Evolutionary conservation across 2,797 vertebrate species (phyloP).

Genomic region (Prionace glauca): DNA sequence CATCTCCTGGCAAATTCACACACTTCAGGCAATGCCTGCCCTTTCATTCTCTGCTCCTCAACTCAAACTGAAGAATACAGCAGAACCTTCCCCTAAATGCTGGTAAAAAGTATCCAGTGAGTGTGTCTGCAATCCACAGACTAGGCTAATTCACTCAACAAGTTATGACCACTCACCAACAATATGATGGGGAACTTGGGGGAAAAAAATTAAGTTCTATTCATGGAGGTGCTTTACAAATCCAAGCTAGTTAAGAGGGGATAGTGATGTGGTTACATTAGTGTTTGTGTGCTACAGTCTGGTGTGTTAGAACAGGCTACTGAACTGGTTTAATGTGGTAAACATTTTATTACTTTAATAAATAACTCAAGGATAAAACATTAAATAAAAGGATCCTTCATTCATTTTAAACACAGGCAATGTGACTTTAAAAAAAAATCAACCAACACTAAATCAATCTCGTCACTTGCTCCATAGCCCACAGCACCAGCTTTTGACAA

Average conservation of each 20-base stretch:
- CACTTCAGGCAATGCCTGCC: not conserved
- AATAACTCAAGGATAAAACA: not conserved
- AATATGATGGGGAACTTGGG: not conserved
- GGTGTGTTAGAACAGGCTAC: not conserved
- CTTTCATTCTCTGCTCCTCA: not conserved
- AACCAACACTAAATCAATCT: not conserved
- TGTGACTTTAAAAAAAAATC: not conserved
- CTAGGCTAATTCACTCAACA: too few species aligned
- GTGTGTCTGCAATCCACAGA: too few species aligned
- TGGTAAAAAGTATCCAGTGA: not conserved
- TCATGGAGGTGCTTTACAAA: not conserved
- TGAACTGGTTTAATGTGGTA: not conserved
- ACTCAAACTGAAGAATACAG: not conserved
- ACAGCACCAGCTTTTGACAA: not conserved
- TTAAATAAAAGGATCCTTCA: not conserved
- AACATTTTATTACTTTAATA: not conserved
- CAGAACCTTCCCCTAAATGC: not conserved
- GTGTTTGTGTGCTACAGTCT: not conserved
- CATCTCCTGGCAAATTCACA: not conserved
- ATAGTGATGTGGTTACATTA: not conserved
- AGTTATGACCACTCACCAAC: not conserved
- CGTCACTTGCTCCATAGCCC: not conserved
- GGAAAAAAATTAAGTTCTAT: not conserved
- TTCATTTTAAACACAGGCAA: not conserved
- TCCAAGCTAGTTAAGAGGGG: not conserved